Evolutionary conservation across 2,888 invertebrate genomes (phyloP).

Genomic region (Parnassius orleans): DNA sequence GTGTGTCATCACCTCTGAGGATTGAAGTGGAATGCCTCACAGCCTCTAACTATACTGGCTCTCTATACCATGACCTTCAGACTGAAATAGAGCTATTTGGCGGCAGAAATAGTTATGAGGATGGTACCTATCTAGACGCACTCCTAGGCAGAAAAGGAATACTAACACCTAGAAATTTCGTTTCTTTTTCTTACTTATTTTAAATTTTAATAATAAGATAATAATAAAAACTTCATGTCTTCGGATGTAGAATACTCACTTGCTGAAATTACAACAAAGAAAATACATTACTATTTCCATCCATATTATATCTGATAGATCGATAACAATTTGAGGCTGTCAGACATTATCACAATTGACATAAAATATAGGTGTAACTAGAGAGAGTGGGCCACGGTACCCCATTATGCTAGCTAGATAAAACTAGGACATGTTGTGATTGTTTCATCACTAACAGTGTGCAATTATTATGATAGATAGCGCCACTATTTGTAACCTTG

Average conservation of each 20-base stretch:
- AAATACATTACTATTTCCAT: background rate
- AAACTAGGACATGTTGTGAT: conserved; percentile 42
- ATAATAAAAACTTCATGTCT: no score
- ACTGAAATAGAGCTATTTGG: no score
- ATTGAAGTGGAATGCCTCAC: no score
- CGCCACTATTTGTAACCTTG: background rate
- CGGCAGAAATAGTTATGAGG: no score
- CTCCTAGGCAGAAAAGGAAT: no score
- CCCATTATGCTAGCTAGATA: conserved; percentile 35
- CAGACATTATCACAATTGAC: conserved; percentile 15
- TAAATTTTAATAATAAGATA: no score
- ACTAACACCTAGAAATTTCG: no score
- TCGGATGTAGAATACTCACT: background rate
- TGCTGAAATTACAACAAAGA: background rate
- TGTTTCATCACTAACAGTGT: conserved; percentile 53
- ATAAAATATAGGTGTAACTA: background rate
- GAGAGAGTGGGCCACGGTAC: conserved; percentile 35
- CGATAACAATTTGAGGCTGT: conserved; percentile 10
- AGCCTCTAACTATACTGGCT: no score
- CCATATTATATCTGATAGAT: background rate
- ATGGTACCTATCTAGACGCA: no score
- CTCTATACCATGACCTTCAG: no score
- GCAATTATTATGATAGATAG: conserved; percentile 39
- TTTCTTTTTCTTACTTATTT: no score
- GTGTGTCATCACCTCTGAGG: no score